Evolutionary conservation across 2,888 invertebrate species (phyloP).

Genomic region (Watsonalla binaria): DNA sequence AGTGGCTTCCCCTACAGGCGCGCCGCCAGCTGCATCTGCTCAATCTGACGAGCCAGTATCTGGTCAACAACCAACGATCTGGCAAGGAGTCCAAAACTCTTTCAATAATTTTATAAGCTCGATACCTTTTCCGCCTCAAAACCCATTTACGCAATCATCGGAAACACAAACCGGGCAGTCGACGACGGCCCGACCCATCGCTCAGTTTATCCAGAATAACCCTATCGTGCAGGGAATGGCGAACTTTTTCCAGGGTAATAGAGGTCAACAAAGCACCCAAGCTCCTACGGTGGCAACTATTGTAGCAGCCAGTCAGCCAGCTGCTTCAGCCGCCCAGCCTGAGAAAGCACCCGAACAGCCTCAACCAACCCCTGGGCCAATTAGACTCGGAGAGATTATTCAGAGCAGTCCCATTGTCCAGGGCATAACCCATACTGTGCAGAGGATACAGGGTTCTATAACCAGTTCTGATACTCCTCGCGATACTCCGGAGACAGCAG

Average conservation of each 20-base stretch:
- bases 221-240: constrained; percentile 33
- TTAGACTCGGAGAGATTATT: constrained; percentile 42
- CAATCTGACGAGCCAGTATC: background rate
- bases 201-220: constrained; percentile 39
- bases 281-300: background rate
- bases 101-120: background rate
- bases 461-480: constrained; percentile 44
- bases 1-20: background rate
- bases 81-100: background rate
- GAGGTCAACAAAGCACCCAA: constrained; percentile 17
- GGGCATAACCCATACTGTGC: constrained; percentile 40
- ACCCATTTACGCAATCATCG: background rate
- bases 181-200: constrained; percentile 32
- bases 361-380: constrained; percentile 25
- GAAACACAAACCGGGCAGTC: constrained; percentile 8
- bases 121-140: background rate
- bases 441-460: constrained; percentile 37
- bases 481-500: constrained; percentile 5
- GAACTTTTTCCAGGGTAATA: constrained; percentile 21
- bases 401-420: constrained; percentile 43
- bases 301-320: background rate
- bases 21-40: background rate
- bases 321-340: constrained; percentile 6
- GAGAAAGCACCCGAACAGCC: constrained; percentile 10
- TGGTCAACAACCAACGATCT: background rate